A percentile compares a stretch with the other conserved stretches of the same genome.
Conservation (phyloP, 2,113 vertebrate species). For the Tachuris rubrigastra region DNA sequence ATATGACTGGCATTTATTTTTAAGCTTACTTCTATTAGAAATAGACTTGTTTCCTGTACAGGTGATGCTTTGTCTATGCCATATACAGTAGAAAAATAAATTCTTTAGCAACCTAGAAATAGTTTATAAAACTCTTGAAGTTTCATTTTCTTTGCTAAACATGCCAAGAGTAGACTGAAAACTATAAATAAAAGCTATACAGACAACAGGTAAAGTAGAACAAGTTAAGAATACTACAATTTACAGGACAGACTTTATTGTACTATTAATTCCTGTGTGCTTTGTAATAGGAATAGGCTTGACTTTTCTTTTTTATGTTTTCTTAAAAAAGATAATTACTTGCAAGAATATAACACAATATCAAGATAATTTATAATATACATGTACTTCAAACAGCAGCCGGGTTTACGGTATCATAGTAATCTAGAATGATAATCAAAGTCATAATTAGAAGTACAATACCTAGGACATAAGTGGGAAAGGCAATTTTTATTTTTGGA, state of each 20-base stretch:
- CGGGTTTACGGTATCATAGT: slow-evolving; percentile 65
- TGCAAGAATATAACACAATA: slow-evolving; percentile 79
- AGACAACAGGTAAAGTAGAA: slow-evolving; percentile 80
- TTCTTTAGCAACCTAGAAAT: slow-evolving; percentile 86
- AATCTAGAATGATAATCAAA: slow-evolving; percentile 66
- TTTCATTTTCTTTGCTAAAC: slow-evolving; percentile 77
- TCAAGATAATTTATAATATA: slow-evolving; percentile 82
- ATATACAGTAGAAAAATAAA: slow-evolving; percentile 86
- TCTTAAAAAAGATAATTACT: slow-evolving; percentile 84
- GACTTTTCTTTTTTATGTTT: slow-evolving; percentile 72
- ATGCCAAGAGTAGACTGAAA: slow-evolving; percentile 78
- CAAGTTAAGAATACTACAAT: slow-evolving; percentile 80
- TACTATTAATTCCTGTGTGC: slow-evolving; percentile 81
- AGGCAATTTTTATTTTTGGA: slow-evolving; percentile 78
- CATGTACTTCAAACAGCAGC: slow-evolving; percentile 80
- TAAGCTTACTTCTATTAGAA: slow-evolving; percentile 76
- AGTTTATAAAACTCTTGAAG: slow-evolving; percentile 83
- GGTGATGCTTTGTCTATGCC: slow-evolving; percentile 79
- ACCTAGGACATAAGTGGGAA: slow-evolving; percentile 77
- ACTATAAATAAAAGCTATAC: slow-evolving; percentile 82
- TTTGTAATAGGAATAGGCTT: slow-evolving; percentile 75
- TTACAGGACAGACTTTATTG: slow-evolving; percentile 79
- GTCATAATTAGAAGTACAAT: slow-evolving; percentile 79
- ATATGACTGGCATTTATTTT: slow-evolving; percentile 74
- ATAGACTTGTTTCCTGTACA: slow-evolving; percentile 79